Evolutionary conservation across 2,113 vertebrate genomes (phyloP), one percentile per base, ranked within the genome.

Genomic region (Macrotis lagotis): DNA sequence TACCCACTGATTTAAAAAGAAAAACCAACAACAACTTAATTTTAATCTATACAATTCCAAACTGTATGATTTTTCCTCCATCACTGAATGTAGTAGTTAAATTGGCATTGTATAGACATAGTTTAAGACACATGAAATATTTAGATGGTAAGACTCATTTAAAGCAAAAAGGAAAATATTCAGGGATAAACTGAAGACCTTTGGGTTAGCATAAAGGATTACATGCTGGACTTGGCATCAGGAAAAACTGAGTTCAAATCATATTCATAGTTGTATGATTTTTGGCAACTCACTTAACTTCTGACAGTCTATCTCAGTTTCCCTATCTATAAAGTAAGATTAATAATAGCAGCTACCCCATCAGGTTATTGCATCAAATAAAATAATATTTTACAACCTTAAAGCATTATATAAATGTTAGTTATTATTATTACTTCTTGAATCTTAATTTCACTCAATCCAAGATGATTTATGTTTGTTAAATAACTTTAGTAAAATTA

Each of bases 81-180:
- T 52, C 28, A 50, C 44, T 92, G 74, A 51, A 44, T 49, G 89
- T 47, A 91, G 48, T 94, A 50, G 44, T 26, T 94, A 51, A 44
- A 25, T 12, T 92, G 51, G 51, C 14, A 55, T 95, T 91, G 59
- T 90, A 90, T 0, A 92, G 44, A 74, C 28, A 90, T 8, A 12
- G 7, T 51, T 97, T 93, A 50, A 26, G 48, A 51, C 28, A 91
- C 53, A 93, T 7, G 4, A 92, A 83, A 83, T 83, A 83, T 83
- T 83, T n/a, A 83, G 37, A 44, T n/a, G n/a, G 6, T 44, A 44
- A 83, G 37, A 83, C 19, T n/a, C 24, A 44, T 24, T 83, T 8
- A 44, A 83, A 83, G 66, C 66, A 83, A 44, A 83, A 83, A 83
- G n/a, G 19, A 44, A 8, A 19, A 83, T 44, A 83, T 83, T 44